Percentiles rank a stretch among this genome's conserved stretches.
phyloP scores from a whole-genome alignment of 2,113 vertebrate species.

The Uropsilus gracilis region DNA sequence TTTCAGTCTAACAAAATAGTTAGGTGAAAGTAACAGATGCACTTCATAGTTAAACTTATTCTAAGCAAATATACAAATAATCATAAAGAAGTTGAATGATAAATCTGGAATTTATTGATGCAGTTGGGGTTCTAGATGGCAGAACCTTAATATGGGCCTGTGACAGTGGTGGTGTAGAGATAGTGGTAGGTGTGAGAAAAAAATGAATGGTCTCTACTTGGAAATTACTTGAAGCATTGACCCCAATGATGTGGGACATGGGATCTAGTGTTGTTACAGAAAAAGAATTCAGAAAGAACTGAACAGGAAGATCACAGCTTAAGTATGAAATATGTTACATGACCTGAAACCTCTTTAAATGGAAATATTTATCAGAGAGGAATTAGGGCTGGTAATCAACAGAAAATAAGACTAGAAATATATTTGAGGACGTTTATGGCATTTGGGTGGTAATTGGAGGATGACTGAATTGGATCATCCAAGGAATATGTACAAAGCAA shows the following conservation, averaged over 20 bases:
- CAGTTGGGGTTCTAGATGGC: neutral
- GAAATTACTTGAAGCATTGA: neutral
- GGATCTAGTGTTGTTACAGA: neutral
- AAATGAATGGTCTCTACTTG: neutral
- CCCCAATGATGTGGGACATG: neutral
- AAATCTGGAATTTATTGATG: neutral
- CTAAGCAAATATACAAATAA: neutral
- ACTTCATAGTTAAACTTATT: neutral
- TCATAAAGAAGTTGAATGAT: neutral
- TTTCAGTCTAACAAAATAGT: constrained; percentile 24
- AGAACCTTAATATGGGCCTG: neutral
- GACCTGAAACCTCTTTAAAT: neutral
- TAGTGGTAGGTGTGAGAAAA: neutral
- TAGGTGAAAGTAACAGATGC: neutral
- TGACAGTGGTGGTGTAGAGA: neutral
- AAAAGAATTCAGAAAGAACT: neutral
- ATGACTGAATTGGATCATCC: neutral
- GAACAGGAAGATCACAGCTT: neutral
- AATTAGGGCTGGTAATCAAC: neutral
- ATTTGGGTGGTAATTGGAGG: neutral
- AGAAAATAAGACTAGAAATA: neutral
- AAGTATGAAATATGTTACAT: neutral
- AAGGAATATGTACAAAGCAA: neutral
- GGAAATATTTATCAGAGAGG: neutral
- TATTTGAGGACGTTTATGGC: neutral